Evolutionary conservation across 2,888 invertebrate genomes (phyloP), one percentile per base, ranked within the genome.

Genomic region (Himalopsyche japonica): DNA sequence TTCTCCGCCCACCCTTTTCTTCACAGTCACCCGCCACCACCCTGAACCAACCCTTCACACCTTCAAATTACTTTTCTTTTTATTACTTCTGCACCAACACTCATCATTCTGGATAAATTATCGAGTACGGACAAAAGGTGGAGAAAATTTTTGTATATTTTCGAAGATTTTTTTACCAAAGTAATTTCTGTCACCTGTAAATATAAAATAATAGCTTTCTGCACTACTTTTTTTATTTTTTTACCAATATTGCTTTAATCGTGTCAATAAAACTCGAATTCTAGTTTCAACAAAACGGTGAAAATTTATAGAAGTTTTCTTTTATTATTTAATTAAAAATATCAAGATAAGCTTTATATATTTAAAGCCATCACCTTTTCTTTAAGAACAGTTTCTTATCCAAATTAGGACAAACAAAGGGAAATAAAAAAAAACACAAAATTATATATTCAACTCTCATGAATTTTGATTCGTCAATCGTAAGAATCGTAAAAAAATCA

Each of bases 11-110:
- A 57, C 49, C 49, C 70, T 77, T 27, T 81, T 76, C 80, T 80
- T 64, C 64, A 32, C 48, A 24, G 37, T 49, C 76, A 76, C 48
- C 76, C 77, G 70, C 70, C 76, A 48, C 76, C 76, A 20, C 79
- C 81, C n/a, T 32, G 70, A n/a, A 43, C 82, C 49, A 47, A 43
- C 64, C 64, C 83, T 83, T 81, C 70, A 81, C 85, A 86, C 84
- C 85, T 86, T 84, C 82, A 84, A 86, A 85, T 84, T 85, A 84
- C 85, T 86, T 85, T 83, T 84, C 86, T 84, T 86, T 83, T 86
- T 84, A 84, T 86, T 84, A 86, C 84, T 86, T 86, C 57, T 82
- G 81, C 81, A 80, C 86, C 84, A 84, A 85, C 85, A 86, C 79
- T 82, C 84, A 82, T 86, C 83, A 85, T 86, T 84, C 76, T 64